A percentile compares a stretch with the other conserved stretches of the same genome.
Conservation (phyloP, 2,797 vertebrate genomes). For the Borostomias antarcticus region DNA sequence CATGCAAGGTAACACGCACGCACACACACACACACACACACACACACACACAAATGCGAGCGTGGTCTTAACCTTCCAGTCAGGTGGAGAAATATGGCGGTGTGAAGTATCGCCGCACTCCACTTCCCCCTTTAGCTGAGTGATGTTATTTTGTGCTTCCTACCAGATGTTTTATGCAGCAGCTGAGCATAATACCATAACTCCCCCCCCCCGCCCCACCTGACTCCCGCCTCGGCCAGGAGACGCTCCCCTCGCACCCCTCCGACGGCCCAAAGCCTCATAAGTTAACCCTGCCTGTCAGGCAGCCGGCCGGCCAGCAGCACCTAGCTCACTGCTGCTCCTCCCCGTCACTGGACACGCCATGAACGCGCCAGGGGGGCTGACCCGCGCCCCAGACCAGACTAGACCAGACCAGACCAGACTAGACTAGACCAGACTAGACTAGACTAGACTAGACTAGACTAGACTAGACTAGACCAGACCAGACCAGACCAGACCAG, state of each 20-base stretch:
- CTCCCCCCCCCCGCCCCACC: slow-evolving; percentile 26
- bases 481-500: too few species aligned
- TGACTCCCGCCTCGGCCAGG: not conserved
- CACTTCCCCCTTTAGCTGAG: slow-evolving; percentile 28
- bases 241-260: too few species aligned
- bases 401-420: slow-evolving; percentile 16
- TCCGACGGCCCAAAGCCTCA: too few species aligned
- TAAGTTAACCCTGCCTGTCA: slow-evolving; percentile 5
- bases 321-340: slow-evolving; percentile 14
- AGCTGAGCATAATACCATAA: slow-evolving; percentile 29
- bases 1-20: slow-evolving; percentile 84
- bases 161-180: slow-evolving; percentile 52
- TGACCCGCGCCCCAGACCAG: slow-evolving; percentile 19
- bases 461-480: too few species aligned
- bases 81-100: slow-evolving; percentile 34
- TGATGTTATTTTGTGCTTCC: slow-evolving; percentile 49
- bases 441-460: too few species aligned
- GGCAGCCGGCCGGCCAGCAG: not conserved
- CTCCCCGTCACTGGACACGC: slow-evolving; percentile 18
- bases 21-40: not conserved
- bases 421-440: too few species aligned
- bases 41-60: slow-evolving; percentile 2
- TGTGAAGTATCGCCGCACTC: slow-evolving; percentile 18
- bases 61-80: slow-evolving; percentile 45
- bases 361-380: slow-evolving; percentile 28